Percentiles rank a stretch among this genome's conserved stretches.
phyloP scores from a whole-genome alignment of 2,113 vertebrate species.

The human region GRCh38 chr6:127140001-127140500 shows the following conservation, averaged over 20 bases:
- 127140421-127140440: conserved; percentile 4
- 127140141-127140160: neutral
- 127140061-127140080: conserved; percentile 25
- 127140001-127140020: neutral
- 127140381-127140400: conserved; percentile 37
- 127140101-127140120: neutral
- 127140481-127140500: neutral
- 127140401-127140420: neutral
- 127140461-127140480: neutral
- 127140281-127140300: conserved; percentile 30
- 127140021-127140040: neutral
- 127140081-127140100: neutral
- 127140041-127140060: neutral
- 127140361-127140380: conserved; percentile 45
- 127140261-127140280: conserved; percentile 26
- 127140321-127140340: neutral
- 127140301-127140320: conserved; percentile 28
- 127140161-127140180: neutral
- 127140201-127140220: neutral
- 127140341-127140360: neutral
- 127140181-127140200: neutral
- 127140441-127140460: conserved; percentile 23
- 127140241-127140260: neutral
- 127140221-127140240: conserved; percentile 31
- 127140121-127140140: neutral